phyloP scores from a whole-genome alignment of 2,797 vertebrate species.

The Epinephelus coioides region DNA sequence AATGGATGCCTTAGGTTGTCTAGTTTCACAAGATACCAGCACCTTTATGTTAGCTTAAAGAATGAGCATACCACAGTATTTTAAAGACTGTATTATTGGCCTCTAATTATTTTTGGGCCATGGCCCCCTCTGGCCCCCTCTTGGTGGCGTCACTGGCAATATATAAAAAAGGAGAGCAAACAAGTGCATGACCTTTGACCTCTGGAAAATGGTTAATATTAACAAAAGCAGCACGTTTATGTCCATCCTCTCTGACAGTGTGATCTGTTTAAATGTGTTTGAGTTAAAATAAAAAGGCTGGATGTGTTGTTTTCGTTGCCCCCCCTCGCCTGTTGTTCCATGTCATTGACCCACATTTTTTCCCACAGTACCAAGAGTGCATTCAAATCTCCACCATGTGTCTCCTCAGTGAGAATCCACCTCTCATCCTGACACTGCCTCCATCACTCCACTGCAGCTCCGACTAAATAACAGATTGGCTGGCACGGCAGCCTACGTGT shows the following conservation, averaged over 20 bases:
- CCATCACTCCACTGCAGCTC: conserved; percentile 43
- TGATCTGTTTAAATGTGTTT: background rate
- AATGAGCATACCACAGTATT: too few species aligned
- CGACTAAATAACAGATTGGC: conserved; percentile 11
- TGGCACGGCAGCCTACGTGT: conserved; percentile 26
- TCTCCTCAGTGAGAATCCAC: conserved; percentile 28
- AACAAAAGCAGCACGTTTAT: too few species aligned
- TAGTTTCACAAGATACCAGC: too few species aligned
- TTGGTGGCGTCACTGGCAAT: too few species aligned
- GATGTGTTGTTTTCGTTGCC: background rate
- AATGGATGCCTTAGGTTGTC: too few species aligned
- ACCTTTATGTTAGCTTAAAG: too few species aligned
- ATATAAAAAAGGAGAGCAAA: background rate
- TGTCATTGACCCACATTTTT: background rate
- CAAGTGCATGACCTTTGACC: conserved; percentile 2
- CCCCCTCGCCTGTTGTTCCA: too few species aligned
- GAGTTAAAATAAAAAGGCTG: background rate
- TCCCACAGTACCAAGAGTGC: background rate
- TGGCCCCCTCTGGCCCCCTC: too few species aligned
- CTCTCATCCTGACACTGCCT: conserved; percentile 14
- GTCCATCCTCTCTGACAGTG: background rate
- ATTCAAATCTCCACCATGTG: conserved; percentile 15
- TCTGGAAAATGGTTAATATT: background rate
- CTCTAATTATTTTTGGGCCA: too few species aligned
- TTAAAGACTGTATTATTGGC: too few species aligned